Conservation (phyloP, 2,113 vertebrate species). For the Enhydra lutris region DNA sequence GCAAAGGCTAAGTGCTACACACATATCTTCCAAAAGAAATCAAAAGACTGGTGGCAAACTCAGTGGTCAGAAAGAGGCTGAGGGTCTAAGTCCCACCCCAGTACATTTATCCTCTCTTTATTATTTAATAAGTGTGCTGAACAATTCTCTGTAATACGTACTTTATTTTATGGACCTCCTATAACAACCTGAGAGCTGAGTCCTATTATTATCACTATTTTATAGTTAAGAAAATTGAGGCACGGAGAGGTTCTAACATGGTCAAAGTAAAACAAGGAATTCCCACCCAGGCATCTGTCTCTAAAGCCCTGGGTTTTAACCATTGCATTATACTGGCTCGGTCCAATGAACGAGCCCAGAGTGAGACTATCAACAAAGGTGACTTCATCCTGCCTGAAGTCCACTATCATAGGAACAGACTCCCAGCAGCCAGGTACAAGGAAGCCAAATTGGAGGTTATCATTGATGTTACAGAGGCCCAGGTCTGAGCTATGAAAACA, state of each 20-base stretch:
- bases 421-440: not conserved
- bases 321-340: not conserved
- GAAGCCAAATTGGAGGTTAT: not conserved
- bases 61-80: not conserved
- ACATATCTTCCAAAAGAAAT: not conserved
- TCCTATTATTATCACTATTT: not conserved
- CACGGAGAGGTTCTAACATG: not conserved
- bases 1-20: accelerated
- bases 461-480: not conserved
- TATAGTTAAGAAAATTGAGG: not conserved
- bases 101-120: accelerated
- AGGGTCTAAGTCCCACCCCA: not conserved
- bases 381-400: not conserved
- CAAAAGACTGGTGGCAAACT: not conserved
- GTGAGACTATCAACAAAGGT: not conserved
- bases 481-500: not conserved
- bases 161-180: not conserved
- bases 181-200: not conserved
- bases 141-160: not conserved
- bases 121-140: not conserved
- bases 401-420: not conserved
- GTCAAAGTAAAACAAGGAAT: not conserved
- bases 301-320: not conserved
- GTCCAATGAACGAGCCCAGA: not conserved
- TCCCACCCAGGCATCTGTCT: not conserved